Evolutionary conservation across 2,113 vertebrate species (phyloP).

Genomic region (Thamnaconus septentrionalis): DNA sequence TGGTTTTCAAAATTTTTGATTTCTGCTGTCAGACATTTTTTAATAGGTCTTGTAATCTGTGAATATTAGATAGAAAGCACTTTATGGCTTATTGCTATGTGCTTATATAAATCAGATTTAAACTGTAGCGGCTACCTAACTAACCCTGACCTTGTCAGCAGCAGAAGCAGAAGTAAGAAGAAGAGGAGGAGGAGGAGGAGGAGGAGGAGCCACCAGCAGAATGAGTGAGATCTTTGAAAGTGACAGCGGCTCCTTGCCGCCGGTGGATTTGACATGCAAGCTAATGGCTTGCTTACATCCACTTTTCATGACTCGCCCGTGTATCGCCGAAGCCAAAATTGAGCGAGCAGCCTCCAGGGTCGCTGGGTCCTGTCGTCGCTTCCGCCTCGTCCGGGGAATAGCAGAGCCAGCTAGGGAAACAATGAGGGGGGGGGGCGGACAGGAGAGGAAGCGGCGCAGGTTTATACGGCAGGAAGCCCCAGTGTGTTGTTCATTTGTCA

Average conservation of each 20-base stretch:
- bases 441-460: constrained; percentile 13
- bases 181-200: too few relatives aligned
- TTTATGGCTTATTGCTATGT: too few relatives aligned
- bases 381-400: constrained; percentile 18
- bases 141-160: too few relatives aligned
- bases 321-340: constrained; percentile 31
- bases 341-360: constrained; percentile 37
- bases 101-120: too few relatives aligned
- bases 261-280: constrained; percentile 35
- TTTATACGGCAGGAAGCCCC: constrained; percentile 33
- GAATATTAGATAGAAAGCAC: too few relatives aligned
- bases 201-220: constrained; percentile 12
- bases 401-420: background rate
- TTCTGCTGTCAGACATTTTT: too few relatives aligned
- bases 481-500: constrained; percentile 52
- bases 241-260: constrained; percentile 20
- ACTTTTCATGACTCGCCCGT: constrained; percentile 7
- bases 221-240: constrained; percentile 25
- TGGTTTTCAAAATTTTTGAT: too few relatives aligned
- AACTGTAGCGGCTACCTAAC: too few relatives aligned
- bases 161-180: too few relatives aligned
- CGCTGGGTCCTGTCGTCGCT: constrained; percentile 29
- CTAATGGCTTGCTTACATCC: constrained; percentile 46
- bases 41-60: too few relatives aligned
- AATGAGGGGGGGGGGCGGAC: constrained; percentile 17